These are phyloP conservation scores for Doryteuthis pealeii DNA, from an alignment of 1,140 invertebrate species.

Conservation along the genomic window DNA sequence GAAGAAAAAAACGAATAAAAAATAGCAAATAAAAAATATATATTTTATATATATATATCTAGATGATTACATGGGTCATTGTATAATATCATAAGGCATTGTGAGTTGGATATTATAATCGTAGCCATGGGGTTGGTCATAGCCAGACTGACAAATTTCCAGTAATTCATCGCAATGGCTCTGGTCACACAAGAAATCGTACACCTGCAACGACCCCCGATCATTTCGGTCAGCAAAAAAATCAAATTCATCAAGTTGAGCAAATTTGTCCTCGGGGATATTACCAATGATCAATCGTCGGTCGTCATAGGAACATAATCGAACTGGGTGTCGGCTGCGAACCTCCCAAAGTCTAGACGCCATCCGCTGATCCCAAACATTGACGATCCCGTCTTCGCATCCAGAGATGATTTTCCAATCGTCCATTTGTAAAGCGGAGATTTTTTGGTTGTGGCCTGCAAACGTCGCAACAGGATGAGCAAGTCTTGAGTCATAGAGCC, in stretches of 20 bases:
- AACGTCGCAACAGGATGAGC: conserved; percentile 30
- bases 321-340: conserved; percentile 49
- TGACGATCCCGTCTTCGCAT: conserved; percentile 47
- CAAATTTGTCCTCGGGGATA: conserved; percentile 39
- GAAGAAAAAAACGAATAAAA: too few species aligned
- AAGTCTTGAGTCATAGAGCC: conserved; percentile 41
- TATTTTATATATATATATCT: too few species aligned
- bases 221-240: conserved; percentile 39
- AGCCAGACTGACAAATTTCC: conserved; percentile 49
- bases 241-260: conserved; percentile 41
- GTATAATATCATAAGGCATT: conserved; percentile 45
- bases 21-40: too few species aligned
- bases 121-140: conserved; percentile 48
- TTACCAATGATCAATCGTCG: conserved; percentile 42
- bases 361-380: conserved; percentile 54
- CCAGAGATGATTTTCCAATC: conserved; percentile 53
- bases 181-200: conserved; percentile 51
- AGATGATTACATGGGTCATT: not conserved
- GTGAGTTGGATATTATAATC: conserved; percentile 49
- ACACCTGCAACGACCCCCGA: conserved; percentile 47
- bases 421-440: conserved; percentile 50
- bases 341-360: conserved; percentile 51
- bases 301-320: conserved; percentile 37
- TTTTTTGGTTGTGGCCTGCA: conserved; percentile 35
- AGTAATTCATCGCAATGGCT: conserved; percentile 40